Evolutionary conservation across 2,113 vertebrate species (phyloP), one percentile per base, ranked within the genome.

Genomic region (Alligator sinensis): DNA sequence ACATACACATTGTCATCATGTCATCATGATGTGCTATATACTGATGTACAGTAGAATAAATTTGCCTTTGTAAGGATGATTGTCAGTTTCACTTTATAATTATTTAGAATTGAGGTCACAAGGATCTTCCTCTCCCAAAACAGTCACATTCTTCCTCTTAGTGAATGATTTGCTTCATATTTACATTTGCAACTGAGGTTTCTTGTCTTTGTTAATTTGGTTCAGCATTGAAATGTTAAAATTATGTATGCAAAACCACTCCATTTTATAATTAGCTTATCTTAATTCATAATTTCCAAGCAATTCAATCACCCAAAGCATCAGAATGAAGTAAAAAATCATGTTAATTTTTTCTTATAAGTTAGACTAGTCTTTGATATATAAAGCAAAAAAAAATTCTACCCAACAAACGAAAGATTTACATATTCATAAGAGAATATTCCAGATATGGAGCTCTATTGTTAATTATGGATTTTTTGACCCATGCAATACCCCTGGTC

Each of bases 301-400:
- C 70, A 88, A 92, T 94, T 95, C 80, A 91, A 74, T 81, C 38
- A 76, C 55, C 38, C 94, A 94, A 97, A 95, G 92, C 91, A 97
- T 91, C 82, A 87, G 81, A 63, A 80, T 68, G 74, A 81, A 72
- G 18, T 72, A 62, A 61, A 88, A 91, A 70, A 83, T 87, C 68
- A 70, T 47, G 19, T 12, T 83, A 91, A 85, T 80, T 74, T 61
- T 92, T 87, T 92, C 54, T 87, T 84, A 60, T 91, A 94, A 90
- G 83, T 63, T 94, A 77, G 85, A 18, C 68, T 72, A 66, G 81
- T 84, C 89, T 95, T 96, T 95, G 77, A 94, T 94, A 97, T 96
- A 92, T 74, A 96, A 96, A 97, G 90, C 82, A 76, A 83, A 94
- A 19, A 95, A 68, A 11, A 54, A 74, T 96, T 97, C 96, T 88